A percentile compares a stretch with the other conserved stretches of the same genome.
Evolutionary conservation across 2,797 vertebrate genomes (phyloP).

Genomic region (Bucorvus abyssinicus): DNA sequence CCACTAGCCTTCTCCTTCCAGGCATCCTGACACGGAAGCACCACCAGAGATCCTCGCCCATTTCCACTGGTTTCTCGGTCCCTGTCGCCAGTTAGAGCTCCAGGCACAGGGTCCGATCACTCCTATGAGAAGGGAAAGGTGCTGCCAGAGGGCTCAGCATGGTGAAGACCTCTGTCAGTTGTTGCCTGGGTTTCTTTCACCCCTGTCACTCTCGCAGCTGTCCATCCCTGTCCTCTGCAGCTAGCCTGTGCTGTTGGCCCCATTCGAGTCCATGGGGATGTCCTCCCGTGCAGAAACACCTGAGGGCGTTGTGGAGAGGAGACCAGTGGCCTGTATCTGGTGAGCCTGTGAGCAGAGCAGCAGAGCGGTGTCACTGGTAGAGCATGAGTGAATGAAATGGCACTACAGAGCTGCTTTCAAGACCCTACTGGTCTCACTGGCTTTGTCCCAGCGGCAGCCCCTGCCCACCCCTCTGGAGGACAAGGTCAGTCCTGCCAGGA

Average conservation of each 20-base stretch:
- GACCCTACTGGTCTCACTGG: not conserved
- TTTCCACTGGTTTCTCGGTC: not conserved
- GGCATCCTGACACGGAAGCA: rapidly evolving
- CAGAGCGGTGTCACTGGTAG: not conserved
- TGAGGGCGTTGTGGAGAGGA: not conserved
- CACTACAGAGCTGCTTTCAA: not conserved
- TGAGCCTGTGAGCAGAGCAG: not conserved
- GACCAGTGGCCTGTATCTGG: not conserved
- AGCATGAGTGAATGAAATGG: not conserved
- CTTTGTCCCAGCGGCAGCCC: not conserved
- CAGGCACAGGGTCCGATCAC: too few species aligned
- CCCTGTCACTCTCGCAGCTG: not conserved
- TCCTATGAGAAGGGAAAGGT: not conserved
- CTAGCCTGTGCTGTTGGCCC: too few species aligned
- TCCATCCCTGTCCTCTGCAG: not conserved
- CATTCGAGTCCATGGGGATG: too few species aligned
- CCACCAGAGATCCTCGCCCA: not conserved
- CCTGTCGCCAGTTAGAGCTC: not conserved
- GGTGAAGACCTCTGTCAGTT: not conserved
- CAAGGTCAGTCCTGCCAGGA: not conserved
- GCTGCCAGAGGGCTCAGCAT: not conserved
- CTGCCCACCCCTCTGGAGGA: too few species aligned
- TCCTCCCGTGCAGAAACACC: not conserved
- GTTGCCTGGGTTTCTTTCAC: not conserved
- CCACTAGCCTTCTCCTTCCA: not conserved